Conservation (phyloP, 1,140 invertebrate species). For the Drosophila hydei region DNA sequence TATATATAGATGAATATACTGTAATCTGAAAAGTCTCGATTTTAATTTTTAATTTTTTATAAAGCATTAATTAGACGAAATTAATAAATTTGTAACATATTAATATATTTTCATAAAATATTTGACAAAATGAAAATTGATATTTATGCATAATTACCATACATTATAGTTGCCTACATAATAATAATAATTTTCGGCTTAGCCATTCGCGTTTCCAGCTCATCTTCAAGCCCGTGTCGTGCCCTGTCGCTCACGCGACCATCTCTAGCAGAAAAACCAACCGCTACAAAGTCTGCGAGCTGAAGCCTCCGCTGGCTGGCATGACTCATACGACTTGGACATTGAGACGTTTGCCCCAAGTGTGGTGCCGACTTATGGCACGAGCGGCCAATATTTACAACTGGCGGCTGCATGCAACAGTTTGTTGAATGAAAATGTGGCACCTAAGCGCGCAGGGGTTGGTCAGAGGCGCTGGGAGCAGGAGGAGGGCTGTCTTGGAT, state of each 20-base stretch:
- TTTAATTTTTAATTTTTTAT: too few species aligned
- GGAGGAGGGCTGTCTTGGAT: neutral
- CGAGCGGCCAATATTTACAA: constrained; percentile 62
- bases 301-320: neutral
- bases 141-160: too few species aligned
- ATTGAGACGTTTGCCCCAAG: constrained; percentile 33
- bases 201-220: too few species aligned
- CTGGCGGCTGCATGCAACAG: constrained; percentile 69
- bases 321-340: constrained; percentile 51
- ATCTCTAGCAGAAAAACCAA: constrained; percentile 1
- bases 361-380: constrained; percentile 42
- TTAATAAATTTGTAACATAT: too few species aligned
- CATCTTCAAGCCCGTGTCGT: neutral
- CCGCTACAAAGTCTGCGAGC: constrained; percentile 9
- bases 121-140: too few species aligned
- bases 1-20: too few species aligned
- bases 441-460: constrained; percentile 14
- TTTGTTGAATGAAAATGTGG: constrained; percentile 76
- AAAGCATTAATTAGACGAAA: too few species aligned
- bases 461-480: neutral
- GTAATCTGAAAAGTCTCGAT: too few species aligned
- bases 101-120: too few species aligned
- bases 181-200: too few species aligned
- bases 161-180: too few species aligned
- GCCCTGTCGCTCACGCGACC: neutral